Percentiles rank a stretch among this genome's conserved stretches.
Conservation (phyloP, 2,797 vertebrate genomes). For the Hoplostethus atlanticus region DNA sequence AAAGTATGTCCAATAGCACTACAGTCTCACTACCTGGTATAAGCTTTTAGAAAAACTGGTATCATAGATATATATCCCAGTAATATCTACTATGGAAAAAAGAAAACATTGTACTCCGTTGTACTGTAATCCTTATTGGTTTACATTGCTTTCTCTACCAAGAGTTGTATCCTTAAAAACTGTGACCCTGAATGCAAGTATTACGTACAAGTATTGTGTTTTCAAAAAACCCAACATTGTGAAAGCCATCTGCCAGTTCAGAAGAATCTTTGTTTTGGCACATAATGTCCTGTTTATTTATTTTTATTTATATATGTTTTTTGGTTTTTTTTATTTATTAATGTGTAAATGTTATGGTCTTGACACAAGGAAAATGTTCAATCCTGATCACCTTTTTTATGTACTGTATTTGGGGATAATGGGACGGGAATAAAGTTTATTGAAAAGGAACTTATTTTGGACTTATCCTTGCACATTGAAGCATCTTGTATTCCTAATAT, state of each 20-base stretch:
- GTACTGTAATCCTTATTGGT: conserved; percentile 82
- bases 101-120: conserved; percentile 73
- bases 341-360: conserved; percentile 80
- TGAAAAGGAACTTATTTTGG: conserved; percentile 60
- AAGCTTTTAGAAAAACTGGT: conserved; percentile 85
- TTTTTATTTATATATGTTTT: conserved; percentile 85
- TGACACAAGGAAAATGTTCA: conserved; percentile 82
- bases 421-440: conserved; percentile 86
- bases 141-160: conserved; percentile 81
- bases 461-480: neutral
- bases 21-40: conserved; percentile 84
- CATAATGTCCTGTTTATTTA: conserved; percentile 84
- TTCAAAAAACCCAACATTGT: conserved; percentile 81
- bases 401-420: conserved; percentile 75
- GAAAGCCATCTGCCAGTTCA: conserved; percentile 84
- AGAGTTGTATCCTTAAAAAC: conserved; percentile 85
- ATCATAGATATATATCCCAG: conserved; percentile 75
- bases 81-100: conserved; percentile 77
- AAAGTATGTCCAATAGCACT: conserved; percentile 78
- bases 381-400: conserved; percentile 85
- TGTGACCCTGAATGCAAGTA: conserved; percentile 87
- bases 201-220: conserved; percentile 76
- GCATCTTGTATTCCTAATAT: neutral
- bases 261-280: conserved; percentile 82
- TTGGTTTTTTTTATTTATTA: conserved; percentile 86